Conservation (phyloP, 2,113 vertebrate species). For the Dasyprocta punctata region DNA sequence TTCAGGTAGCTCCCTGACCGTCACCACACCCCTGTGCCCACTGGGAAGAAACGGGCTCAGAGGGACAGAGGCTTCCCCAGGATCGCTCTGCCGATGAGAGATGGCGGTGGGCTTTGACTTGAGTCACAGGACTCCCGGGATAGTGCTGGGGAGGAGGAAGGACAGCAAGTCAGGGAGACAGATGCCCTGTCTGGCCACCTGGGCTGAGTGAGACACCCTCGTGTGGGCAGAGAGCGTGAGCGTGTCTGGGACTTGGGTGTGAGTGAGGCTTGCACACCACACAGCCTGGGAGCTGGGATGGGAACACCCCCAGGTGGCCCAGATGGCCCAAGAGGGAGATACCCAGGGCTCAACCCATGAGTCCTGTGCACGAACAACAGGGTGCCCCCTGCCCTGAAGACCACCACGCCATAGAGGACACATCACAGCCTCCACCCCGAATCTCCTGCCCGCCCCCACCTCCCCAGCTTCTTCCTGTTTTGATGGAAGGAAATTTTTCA, state of each 20-base stretch:
- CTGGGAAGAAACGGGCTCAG: not conserved
- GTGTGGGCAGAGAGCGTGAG: fast-evolving
- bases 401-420: not conserved
- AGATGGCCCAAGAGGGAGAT: fast-evolving
- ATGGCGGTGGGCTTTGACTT: not conserved
- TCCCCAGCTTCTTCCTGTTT: slow-evolving; percentile 88
- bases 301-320: fast-evolving
- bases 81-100: not conserved
- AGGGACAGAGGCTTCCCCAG: not conserved
- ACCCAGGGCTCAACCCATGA: not conserved
- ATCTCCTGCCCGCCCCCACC: slow-evolving; percentile 74
- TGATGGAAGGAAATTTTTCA: slow-evolving; percentile 89
- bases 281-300: not conserved
- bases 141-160: not conserved
- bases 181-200: not conserved
- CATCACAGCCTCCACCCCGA: slow-evolving; percentile 70
- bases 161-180: not conserved
- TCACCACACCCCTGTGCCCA: not conserved
- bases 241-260: not conserved
- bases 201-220: not conserved
- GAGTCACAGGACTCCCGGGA: not conserved
- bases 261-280: not conserved
- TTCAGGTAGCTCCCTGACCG: not conserved
- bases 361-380: fast-evolving
- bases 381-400: not conserved